Percentiles rank a stretch among this genome's conserved stretches.
These are phyloP conservation scores for Anarsia innoxiella DNA, from an alignment of 2,888 invertebrate species.

Conservation along the genomic window DNA sequence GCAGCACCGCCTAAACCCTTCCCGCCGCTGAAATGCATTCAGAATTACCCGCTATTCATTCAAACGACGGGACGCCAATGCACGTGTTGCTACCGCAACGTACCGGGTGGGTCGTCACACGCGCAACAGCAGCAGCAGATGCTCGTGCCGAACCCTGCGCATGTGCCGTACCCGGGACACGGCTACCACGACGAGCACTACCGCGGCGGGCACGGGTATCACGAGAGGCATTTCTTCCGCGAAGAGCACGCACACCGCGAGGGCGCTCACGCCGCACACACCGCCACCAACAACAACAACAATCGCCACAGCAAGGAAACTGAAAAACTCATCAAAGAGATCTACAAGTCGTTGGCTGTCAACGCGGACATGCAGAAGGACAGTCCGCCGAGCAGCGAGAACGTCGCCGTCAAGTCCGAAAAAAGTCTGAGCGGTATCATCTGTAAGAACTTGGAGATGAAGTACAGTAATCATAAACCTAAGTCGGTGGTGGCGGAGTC, in stretches of 20 bases:
- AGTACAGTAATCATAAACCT: too few species aligned
- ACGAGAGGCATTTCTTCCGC: too few species aligned
- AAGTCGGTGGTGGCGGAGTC: not conserved
- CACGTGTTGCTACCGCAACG: conserved; percentile 33
- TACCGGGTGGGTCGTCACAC: conserved; percentile 7
- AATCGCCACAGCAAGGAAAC: conserved; percentile 40
- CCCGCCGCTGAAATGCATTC: conserved; percentile 30
- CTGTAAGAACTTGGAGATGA: not conserved
- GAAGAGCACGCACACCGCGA: too few species aligned
- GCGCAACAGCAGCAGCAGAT: not conserved
- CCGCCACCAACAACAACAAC: conserved; percentile 45
- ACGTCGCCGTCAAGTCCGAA: conserved; percentile 15
- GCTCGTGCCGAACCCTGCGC: too few species aligned
- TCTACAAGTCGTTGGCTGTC: conserved; percentile 56
- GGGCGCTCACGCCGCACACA: conserved; percentile 22
- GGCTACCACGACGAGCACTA: too few species aligned
- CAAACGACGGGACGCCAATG: conserved; percentile 38
- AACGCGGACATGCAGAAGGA: conserved; percentile 36
- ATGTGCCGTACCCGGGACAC: too few species aligned
- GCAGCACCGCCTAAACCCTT: conserved; percentile 17
- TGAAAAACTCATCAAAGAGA: conserved; percentile 55
- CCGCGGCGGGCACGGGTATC: too few species aligned
- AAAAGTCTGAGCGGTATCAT: conserved; percentile 12
- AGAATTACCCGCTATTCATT: conserved; percentile 49
- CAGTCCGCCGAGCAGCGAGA: conserved; percentile 32